phyloP scores from a whole-genome alignment of 2,113 vertebrate species.

The Nesogale talazaci region DNA sequence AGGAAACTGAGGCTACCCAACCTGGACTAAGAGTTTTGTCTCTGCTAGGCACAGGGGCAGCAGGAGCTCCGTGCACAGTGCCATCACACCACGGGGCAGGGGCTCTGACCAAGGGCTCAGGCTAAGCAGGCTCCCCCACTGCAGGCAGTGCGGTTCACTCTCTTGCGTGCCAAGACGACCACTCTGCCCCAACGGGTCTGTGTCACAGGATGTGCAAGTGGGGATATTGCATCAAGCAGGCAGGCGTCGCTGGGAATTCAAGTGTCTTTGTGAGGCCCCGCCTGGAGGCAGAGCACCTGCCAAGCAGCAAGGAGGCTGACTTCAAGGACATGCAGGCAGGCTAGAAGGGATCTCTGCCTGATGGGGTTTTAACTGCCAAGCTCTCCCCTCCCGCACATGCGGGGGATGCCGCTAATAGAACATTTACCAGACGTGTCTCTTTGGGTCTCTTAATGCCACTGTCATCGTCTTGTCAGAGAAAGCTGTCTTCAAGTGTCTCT shows the following conservation, averaged over 20 bases:
- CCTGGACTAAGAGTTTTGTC: neutral
- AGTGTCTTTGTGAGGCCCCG: neutral
- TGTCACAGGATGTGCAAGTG: neutral
- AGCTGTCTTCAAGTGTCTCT: neutral
- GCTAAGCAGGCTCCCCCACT: too few species aligned
- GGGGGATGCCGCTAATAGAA: neutral
- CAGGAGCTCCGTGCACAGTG: neutral
- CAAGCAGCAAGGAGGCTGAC: neutral
- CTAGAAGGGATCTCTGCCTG: neutral
- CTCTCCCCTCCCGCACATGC: fast-evolving
- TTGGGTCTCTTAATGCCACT: neutral
- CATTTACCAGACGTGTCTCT: neutral
- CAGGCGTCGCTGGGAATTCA: neutral
- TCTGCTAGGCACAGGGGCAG: fast-evolving
- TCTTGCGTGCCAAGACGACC: neutral
- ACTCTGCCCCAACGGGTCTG: neutral
- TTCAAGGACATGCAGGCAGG: neutral
- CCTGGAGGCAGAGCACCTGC: too few species aligned
- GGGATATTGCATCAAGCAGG: too few species aligned
- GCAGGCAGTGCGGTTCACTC: neutral
- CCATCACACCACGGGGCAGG: fast-evolving
- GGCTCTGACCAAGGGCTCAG: neutral
- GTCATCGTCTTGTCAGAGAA: neutral
- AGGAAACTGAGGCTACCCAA: neutral
- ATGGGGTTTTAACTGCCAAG: neutral